Evolutionary conservation across 2,888 invertebrate genomes (phyloP).

Genomic region (Drosophila anomalata): DNA sequence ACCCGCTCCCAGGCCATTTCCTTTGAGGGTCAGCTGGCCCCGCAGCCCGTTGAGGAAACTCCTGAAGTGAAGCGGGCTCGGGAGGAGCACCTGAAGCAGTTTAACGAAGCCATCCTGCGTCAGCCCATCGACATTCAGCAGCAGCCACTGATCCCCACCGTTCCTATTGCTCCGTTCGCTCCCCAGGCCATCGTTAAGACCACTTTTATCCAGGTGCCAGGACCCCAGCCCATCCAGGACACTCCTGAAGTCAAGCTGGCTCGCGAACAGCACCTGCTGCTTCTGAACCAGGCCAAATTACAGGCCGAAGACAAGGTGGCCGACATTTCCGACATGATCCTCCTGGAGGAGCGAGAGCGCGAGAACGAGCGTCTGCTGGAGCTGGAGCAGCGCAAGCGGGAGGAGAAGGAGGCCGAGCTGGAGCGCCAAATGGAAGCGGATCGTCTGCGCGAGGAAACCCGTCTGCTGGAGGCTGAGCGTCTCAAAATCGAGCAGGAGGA

Average conservation of each 20-base stretch:
- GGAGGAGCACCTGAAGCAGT: slow-evolving; percentile 65
- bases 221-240: slow-evolving; percentile 33
- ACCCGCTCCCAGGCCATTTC: background rate
- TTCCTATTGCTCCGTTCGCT: slow-evolving; percentile 25
- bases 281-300: slow-evolving; percentile 48
- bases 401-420: slow-evolving; percentile 58
- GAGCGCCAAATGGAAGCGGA: slow-evolving; percentile 67
- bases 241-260: slow-evolving; percentile 17
- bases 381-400: slow-evolving; percentile 59
- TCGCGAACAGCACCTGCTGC: slow-evolving; percentile 45
- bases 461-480: slow-evolving; percentile 61
- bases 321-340: slow-evolving; percentile 56
- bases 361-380: slow-evolving; percentile 55
- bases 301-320: slow-evolving; percentile 55
- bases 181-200: slow-evolving; percentile 38
- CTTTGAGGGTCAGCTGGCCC: slow-evolving; percentile 11
- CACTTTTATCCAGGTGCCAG: slow-evolving; percentile 3
- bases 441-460: slow-evolving; percentile 59
- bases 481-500: slow-evolving; percentile 53
- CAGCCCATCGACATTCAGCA: slow-evolving; percentile 38
- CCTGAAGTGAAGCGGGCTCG: slow-evolving; percentile 71
- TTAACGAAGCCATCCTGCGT: slow-evolving; percentile 58
- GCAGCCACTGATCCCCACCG: slow-evolving; percentile 38
- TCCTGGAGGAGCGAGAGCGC: slow-evolving; percentile 53
- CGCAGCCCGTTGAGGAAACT: slow-evolving; percentile 60